Evolutionary conservation across 2,888 invertebrate genomes (phyloP).

Genomic region (Platycheirus albimanus): DNA sequence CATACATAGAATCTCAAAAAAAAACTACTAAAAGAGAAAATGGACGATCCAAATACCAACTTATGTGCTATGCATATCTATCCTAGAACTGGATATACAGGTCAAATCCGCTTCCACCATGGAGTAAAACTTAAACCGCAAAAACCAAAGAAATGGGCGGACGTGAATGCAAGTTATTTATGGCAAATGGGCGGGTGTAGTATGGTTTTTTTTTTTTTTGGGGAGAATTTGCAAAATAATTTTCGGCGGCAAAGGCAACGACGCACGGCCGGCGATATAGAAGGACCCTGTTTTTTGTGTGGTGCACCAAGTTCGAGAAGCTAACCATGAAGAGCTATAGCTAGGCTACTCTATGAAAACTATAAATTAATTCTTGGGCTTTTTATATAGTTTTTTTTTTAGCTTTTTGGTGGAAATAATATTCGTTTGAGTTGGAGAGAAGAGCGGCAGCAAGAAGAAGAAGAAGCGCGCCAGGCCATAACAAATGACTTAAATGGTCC

Average conservation of each 20-base stretch:
- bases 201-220: conserved; percentile 34
- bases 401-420: conserved; percentile 61
- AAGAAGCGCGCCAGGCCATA: conserved; percentile 49
- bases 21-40: background rate
- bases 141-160: conserved; percentile 66
- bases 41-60: background rate
- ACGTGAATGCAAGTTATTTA: conserved; percentile 67
- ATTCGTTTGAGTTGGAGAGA: conserved; percentile 19
- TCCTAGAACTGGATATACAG: conserved; percentile 26
- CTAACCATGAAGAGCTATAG: background rate
- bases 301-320: conserved; percentile 7
- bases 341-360: conserved; percentile 51
- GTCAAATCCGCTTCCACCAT: conserved; percentile 53
- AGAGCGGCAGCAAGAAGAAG: background rate
- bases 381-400: conserved; percentile 24
- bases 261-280: too few relatives aligned
- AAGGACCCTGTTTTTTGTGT: background rate
- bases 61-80: background rate
- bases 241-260: conserved; percentile 29
- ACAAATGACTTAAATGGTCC: conserved; percentile 66
- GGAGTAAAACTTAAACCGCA: conserved; percentile 54
- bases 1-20: background rate
- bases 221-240: conserved; percentile 17
- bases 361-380: conserved; percentile 67
- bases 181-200: conserved; percentile 64